phyloP scores from a whole-genome alignment of 2,113 vertebrate species.

The Thunnus thynnus region DNA sequence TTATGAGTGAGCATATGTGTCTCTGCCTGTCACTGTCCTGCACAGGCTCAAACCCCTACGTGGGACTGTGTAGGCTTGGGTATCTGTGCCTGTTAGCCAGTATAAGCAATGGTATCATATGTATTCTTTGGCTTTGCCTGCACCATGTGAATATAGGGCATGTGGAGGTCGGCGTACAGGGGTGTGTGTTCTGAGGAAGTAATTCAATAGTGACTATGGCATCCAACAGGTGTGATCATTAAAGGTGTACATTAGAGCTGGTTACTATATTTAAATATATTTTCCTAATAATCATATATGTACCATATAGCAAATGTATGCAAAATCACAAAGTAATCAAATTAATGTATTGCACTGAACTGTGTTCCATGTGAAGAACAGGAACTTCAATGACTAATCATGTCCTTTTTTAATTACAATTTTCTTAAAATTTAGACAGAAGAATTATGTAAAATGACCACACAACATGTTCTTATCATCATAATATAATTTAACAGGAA shows the following conservation, averaged over 20 bases:
- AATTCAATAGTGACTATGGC: neutral
- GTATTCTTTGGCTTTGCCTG: slow-evolving; percentile 44
- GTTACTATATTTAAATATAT: no score
- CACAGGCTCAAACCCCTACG: slow-evolving; percentile 10
- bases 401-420: no score
- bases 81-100: slow-evolving; percentile 35
- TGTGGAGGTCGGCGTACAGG: slow-evolving; percentile 1
- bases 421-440: neutral
- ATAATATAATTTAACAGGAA: no score
- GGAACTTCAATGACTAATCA: no score
- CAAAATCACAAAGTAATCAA: neutral
- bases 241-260: neutral
- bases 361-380: neutral
- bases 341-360: neutral
- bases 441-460: neutral
- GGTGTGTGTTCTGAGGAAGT: neutral
- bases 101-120: slow-evolving; percentile 50
- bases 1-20: slow-evolving; percentile 21
- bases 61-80: neutral
- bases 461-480: neutral
- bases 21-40: slow-evolving; percentile 28
- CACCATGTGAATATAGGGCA: slow-evolving; percentile 47
- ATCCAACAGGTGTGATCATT: slow-evolving; percentile 44
- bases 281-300: neutral
- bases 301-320: neutral